Base-by-base conservation (phyloP, 2,888 invertebrate species). In the Lydus trimaculatus region DNA sequence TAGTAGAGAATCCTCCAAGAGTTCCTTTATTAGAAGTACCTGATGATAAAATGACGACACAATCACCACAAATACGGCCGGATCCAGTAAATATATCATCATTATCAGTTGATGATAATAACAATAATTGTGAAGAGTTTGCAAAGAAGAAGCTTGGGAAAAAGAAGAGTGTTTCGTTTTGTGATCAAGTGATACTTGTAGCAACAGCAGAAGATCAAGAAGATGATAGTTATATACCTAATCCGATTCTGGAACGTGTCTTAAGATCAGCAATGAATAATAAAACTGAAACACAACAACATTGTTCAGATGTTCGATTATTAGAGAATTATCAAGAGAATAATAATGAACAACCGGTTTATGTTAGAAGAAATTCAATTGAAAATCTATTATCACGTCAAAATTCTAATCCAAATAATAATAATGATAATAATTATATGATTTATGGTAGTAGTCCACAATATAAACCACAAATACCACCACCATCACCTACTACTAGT, bases 141-240 rank as follows among this genome's bases (percentile, higher is more conserved):
- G 84, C 86, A 0, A 85, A 84, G 67, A 86, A 84, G 76, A 84
- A 89, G 63, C 88, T 92, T 68, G 90, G 91, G 0, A 95, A 95
- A 82, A 96, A 96, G 88, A 97, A 97, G 84, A 95, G 95, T 67
- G 97, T 97, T 5, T 96, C 97, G 0, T 97, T 97, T 85, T 97
- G 96, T 80, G 97, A 97, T 83, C 95, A 97, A 85, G 96, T 97
- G 0, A 96, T 96, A 71, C 86, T 97, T 66, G 96, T 97, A 13
- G 96, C 97, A 5, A 96, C 96, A 0, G 95, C 96, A 0, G 96
- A 97, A 79, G 96, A 96, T 77, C 94, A 96, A 79, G 95, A 95
- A 84, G 94, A 94, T 71, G 95, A 95, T 72, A 92, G 93, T 76
- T 95, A 95, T 79, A 95, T 96, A 79, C 95, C 96, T 0, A 96